These are phyloP conservation scores for Heliconius sara DNA, from an alignment of 2,888 invertebrate species.

Conservation along the genomic window DNA sequence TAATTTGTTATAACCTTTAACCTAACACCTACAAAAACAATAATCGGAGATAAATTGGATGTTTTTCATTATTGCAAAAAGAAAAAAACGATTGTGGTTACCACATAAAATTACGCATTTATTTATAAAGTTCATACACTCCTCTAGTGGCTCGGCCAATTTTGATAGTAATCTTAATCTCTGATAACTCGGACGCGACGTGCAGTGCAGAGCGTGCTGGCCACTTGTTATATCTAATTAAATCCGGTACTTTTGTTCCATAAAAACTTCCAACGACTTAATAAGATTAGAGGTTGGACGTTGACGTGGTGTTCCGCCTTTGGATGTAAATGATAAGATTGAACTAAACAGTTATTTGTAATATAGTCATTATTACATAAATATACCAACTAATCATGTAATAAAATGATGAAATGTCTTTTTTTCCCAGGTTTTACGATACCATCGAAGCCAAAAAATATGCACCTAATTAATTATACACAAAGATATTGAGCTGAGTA, in stretches of 20 bases:
- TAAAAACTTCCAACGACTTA: constrained; percentile 17
- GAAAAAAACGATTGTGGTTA: not conserved
- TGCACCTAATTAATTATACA: too few relatives aligned
- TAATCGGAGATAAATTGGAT: not conserved
- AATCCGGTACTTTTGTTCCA: constrained; percentile 28
- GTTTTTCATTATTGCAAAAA: not conserved
- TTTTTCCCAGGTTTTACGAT: not conserved
- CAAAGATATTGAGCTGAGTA: not conserved
- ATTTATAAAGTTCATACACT: constrained; percentile 19
- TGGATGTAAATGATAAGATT: constrained; percentile 10
- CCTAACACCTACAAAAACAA: not conserved
- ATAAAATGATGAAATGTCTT: too few relatives aligned
- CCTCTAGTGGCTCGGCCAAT: constrained; percentile 19
- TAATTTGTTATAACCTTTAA: too few relatives aligned
- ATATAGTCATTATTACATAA: constrained; percentile 5
- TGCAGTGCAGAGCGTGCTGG: constrained; percentile 22
- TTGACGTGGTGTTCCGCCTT: constrained; percentile 14
- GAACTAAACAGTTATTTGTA: not conserved
- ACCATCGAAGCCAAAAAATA: not conserved
- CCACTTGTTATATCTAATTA: constrained; percentile 28
- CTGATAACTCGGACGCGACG: constrained; percentile 24
- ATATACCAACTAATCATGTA: not conserved
- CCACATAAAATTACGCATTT: constrained; percentile 1
- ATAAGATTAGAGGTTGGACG: constrained; percentile 27
- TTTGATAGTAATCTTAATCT: constrained; percentile 25